A percentile compares a stretch with the other conserved stretches of the same genome.
phyloP scores from a whole-genome alignment of 2,113 vertebrate genomes.

The Hirundichthys speculiger region DNA sequence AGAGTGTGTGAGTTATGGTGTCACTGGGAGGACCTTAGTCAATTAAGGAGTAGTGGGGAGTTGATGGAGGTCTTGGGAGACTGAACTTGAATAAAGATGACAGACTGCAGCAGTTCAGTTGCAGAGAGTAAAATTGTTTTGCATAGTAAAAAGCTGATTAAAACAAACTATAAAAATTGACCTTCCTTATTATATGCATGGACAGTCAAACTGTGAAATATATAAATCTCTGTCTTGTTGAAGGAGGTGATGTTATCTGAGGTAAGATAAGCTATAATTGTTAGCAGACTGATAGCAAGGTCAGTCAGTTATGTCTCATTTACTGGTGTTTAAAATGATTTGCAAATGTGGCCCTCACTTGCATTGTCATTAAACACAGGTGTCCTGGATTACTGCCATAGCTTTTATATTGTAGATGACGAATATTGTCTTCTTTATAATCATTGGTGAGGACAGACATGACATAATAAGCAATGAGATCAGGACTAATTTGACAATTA shows the following conservation, averaged over 20 bases:
- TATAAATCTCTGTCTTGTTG: conserved; percentile 25
- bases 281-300: conserved; percentile 52
- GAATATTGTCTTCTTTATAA: conserved; percentile 56
- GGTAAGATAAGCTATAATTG: conserved; percentile 51
- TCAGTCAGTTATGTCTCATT: conserved; percentile 66
- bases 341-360: conserved; percentile 71
- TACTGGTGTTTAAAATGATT: conserved; percentile 79
- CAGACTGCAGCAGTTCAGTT: conserved; percentile 40
- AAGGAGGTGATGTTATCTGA: conserved; percentile 61
- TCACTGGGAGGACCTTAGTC: conserved; percentile 58
- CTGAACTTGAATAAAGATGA: conserved; percentile 73
- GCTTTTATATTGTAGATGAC: conserved; percentile 38
- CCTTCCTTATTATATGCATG: conserved; percentile 20
- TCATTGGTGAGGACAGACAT: conserved; percentile 55
- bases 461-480: conserved; percentile 78
- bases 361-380: conserved; percentile 75
- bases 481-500: conserved; percentile 66
- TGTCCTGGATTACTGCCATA: conserved; percentile 43
- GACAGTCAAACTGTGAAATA: conserved; percentile 19
- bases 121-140: conserved; percentile 51
- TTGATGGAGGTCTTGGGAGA: conserved; percentile 60
- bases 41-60: conserved; percentile 66
- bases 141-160: conserved; percentile 58
- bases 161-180: conserved; percentile 58
- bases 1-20: conserved; percentile 65